These are phyloP conservation scores for Heterohyrax brucei DNA, from an alignment of 2,797 vertebrate genomes.

Conservation along the genomic window DNA sequence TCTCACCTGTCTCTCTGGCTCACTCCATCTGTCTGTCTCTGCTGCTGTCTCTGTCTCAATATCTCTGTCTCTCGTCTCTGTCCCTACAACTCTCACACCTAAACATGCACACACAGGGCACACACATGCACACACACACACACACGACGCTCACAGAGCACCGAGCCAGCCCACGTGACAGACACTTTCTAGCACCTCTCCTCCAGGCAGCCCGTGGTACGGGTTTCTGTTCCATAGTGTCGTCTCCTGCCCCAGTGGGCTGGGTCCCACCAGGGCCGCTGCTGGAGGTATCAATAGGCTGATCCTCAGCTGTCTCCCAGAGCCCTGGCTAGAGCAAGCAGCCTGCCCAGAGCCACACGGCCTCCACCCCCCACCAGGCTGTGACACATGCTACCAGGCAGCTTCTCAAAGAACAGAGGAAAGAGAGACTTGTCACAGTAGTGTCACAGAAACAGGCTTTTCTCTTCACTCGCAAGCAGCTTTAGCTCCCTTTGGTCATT, in stretches of 20 bases:
- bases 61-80: not conserved
- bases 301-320: not conserved
- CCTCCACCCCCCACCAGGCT: not conserved
- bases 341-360: not conserved
- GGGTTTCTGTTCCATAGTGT: not conserved
- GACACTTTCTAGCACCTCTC: no score
- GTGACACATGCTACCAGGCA: not conserved
- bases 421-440: not conserved
- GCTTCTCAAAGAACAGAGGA: not conserved
- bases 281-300: not conserved
- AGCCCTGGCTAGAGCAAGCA: not conserved
- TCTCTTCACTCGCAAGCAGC: not conserved
- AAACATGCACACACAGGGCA: accelerated
- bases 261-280: not conserved
- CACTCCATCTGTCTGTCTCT: not conserved
- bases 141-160: not conserved
- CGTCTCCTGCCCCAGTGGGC: accelerated
- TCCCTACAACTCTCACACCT: not conserved
- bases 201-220: not conserved
- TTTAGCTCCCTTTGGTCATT: not conserved
- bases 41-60: not conserved
- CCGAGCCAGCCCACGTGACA: not conserved
- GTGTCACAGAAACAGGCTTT: not conserved
- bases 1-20: not conserved
- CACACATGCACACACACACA: no score